These are phyloP conservation scores for Pantelozetes paolii DNA, from an alignment of 2,888 invertebrate genomes.

Conservation along the genomic window DNA sequence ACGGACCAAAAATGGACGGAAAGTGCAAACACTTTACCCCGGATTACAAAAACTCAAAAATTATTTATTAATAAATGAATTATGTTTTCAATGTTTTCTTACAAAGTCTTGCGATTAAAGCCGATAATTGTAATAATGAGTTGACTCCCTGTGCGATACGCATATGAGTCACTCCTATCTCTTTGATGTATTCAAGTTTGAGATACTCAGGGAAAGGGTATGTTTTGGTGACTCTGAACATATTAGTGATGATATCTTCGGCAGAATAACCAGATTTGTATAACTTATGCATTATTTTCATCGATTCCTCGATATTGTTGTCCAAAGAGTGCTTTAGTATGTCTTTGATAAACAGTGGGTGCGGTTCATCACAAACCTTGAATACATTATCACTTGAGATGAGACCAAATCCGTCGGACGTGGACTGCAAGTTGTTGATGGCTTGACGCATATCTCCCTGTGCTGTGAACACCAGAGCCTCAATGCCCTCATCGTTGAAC, in stretches of 20 bases:
- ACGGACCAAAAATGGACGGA: neutral
- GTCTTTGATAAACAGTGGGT: slow-evolving; percentile 83
- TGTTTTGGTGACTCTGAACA: slow-evolving; percentile 88
- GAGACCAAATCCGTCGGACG: slow-evolving; percentile 77
- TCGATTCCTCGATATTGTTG: slow-evolving; percentile 78
- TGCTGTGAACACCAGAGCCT: slow-evolving; percentile 94
- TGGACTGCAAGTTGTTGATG: slow-evolving; percentile 93
- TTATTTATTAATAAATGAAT: neutral
- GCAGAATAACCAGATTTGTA: slow-evolving; percentile 93
- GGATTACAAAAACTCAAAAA: slow-evolving; percentile 6
- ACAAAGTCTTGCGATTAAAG: slow-evolving; percentile 39
- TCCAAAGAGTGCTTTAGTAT: slow-evolving; percentile 77
- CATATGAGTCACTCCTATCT: slow-evolving; percentile 86
- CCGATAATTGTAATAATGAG: slow-evolving; percentile 67
- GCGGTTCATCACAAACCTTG: slow-evolving; percentile 98
- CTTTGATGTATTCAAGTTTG: slow-evolving; percentile 79
- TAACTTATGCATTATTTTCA: slow-evolving; percentile 78
- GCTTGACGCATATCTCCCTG: slow-evolving; percentile 98
- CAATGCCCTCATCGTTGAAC: slow-evolving; percentile 85
- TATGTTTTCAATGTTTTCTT: slow-evolving; percentile 37
- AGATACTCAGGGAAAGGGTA: slow-evolving; percentile 72
- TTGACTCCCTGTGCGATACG: slow-evolving; percentile 81
- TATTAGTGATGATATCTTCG: slow-evolving; percentile 91
- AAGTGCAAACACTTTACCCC: neutral
- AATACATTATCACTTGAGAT: slow-evolving; percentile 93